Evolutionary conservation across 2,797 vertebrate genomes (phyloP), one percentile per base, ranked within the genome.

Genomic region (Phyllotis vaccarum): DNA sequence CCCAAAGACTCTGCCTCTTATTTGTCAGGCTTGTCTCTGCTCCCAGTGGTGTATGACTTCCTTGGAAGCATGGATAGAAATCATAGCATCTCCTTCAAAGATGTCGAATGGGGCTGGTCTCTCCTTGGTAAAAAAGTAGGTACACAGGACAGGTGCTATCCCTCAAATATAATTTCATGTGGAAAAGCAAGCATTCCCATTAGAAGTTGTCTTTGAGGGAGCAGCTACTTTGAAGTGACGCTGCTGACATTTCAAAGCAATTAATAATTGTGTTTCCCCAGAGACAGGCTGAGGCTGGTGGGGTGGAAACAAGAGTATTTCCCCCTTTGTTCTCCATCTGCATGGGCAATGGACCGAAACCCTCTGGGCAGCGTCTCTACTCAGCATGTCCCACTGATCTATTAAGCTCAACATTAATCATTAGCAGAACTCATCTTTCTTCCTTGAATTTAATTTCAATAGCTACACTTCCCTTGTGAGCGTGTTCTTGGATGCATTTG

Each of bases 331-430:
- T 83, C 29, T 56, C 68, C 9, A 82, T 31, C 60, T 81, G 49
- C 7, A 3, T 49, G 82, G 68, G 86, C 75, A 87, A 40, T 49
- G 9, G 80, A 43, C 86, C 92, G 68, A 89, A 95, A 85, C 85
- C 95, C 82, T 94, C 79, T 34, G 56, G 68, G 93, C 43, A 1
- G 46, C 87, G 92, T 68, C 88, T 96, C 79, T 58, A 74, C 70
- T 83, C 89, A 52, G 70, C 90, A 29, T 29, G 64, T 56, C 79
- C 88, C 52, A 81, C 87, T 70, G 75, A 86, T 95, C 90, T 91
- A 92, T 91, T 94, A 97, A 92, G 92, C 34, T 75, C 81, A 95
- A 79, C 72, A 93, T 91, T 88, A 81, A 96, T 97, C 93, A 94
- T 86, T 83, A 93, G 76, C 72, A 49, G n/a, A 86, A 46, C 58